phyloP scores from a whole-genome alignment of 2,797 vertebrate species.

The Premnoplex brunnescens region DNA sequence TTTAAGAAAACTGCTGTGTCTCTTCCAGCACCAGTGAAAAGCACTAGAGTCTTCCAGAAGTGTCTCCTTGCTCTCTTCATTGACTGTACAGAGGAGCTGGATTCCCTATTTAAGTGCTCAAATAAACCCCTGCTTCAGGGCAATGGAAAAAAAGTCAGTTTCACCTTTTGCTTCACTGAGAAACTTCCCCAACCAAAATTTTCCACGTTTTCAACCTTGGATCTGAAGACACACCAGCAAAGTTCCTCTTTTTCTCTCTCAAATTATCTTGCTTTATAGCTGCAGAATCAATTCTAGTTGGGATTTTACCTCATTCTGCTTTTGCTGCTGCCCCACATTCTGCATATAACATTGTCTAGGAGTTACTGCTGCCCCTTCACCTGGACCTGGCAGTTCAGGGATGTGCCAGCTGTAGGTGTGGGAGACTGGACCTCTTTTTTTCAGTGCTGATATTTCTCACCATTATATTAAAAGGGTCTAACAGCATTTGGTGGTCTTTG shows the following conservation, averaged over 20 bases:
- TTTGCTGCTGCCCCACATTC: rapidly evolving
- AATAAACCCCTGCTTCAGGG: background rate
- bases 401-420: background rate
- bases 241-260: background rate
- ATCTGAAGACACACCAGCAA: background rate
- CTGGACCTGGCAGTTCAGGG: background rate
- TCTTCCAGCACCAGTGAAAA: background rate
- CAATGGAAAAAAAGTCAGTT: background rate
- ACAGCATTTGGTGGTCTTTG: background rate
- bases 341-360: background rate
- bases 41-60: background rate
- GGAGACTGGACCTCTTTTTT: background rate
- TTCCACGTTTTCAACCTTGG: background rate
- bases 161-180: background rate
- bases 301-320: background rate
- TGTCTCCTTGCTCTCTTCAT: background rate
- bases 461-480: background rate
- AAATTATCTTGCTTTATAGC: background rate
- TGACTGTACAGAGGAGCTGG: background rate
- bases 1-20: background rate
- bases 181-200: background rate
- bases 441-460: background rate
- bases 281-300: background rate
- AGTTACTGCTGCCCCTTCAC: background rate
- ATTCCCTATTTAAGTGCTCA: background rate